Evolutionary conservation across 2,888 invertebrate genomes (phyloP), one percentile per base, ranked within the genome.

Genomic region (Chaitophorus viminalis): DNA sequence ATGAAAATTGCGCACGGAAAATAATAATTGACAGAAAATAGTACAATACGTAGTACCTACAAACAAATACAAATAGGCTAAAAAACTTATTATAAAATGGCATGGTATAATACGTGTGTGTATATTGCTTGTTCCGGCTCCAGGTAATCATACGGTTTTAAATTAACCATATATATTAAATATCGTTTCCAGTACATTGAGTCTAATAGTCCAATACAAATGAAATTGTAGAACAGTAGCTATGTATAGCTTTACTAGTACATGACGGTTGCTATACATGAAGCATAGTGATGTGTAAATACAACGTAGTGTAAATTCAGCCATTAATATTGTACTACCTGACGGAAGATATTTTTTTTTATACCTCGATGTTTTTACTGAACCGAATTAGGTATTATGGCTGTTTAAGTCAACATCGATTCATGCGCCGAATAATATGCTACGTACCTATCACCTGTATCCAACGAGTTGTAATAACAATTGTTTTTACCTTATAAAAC

Each of bases 1-100:
- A 77, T 14, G 77, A 77, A 77, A 78, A 78, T 33, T 78, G 60
- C 54, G 33, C 78, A 78, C 79, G 79, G 29, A 65, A 79, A 79
- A 79, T 39, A 29, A 79, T 36, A 29, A 65, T 65, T 29, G 79
- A 79, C 79, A 39, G 79, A 39, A 29, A n/a, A 79, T n/a, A 11
- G 46, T 46, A 14, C n/a, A n/a, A n/a, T 46, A 46, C 46, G 14
- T 46, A 46, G 11, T 46, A 11, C 14, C n/a, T n/a, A n/a, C n/a
- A n/a, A n/a, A 46, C 46, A 46, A 46, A 46, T 14, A 79, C 29
- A 79, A 39, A 65, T 14, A 77, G 60, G 6, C 60, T 60, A 25
- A 60, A 60, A 11, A 46, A 46, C 46, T 46, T 46, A 46, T 46
- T 46, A 14, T 46, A 46, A 46, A 21, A 60, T 60, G 25, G 21